phyloP scores from a whole-genome alignment of 1,140 invertebrate genomes.

The Drosophila seguyi region DNA sequence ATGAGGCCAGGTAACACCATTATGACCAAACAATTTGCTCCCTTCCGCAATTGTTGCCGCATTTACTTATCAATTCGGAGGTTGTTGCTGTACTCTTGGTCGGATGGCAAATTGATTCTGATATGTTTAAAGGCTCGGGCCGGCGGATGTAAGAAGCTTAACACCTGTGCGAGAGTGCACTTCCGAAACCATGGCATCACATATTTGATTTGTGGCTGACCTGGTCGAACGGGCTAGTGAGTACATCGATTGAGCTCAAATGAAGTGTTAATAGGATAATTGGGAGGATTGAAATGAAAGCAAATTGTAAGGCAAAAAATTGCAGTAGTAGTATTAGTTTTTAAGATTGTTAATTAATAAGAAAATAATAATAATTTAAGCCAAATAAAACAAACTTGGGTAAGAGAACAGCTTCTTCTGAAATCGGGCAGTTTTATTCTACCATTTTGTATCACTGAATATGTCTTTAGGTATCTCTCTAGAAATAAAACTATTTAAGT shows the following conservation, averaged over 20 bases:
- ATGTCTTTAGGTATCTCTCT: too few species aligned
- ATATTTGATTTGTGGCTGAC: conserved; percentile 16
- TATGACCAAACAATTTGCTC: conserved; percentile 66
- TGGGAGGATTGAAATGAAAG: background rate
- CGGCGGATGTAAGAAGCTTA: conserved; percentile 1
- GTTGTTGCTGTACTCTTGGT: background rate
- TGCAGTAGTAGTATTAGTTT: too few species aligned
- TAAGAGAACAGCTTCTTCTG: fast-evolving
- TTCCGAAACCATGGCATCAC: conserved; percentile 21
- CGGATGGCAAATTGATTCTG: conserved; percentile 21
- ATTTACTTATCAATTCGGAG: conserved; percentile 67
- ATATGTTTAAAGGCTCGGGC: background rate
- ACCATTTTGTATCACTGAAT: too few species aligned
- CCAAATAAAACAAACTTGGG: too few species aligned
- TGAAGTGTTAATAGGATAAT: background rate
- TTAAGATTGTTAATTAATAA: too few species aligned
- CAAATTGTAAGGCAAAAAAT: too few species aligned
- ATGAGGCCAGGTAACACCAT: conserved; percentile 41
- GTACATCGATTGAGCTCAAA: conserved; percentile 1
- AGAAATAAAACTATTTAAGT: background rate
- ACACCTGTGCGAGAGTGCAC: conserved; percentile 17
- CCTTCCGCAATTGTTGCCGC: conserved; percentile 60
- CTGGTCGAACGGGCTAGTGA: background rate
- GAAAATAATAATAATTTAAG: too few species aligned
- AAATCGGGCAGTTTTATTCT: background rate